These are phyloP conservation scores for Chloroclysta siterata DNA, from an alignment of 2,888 invertebrate genomes.

Conservation along the genomic window DNA sequence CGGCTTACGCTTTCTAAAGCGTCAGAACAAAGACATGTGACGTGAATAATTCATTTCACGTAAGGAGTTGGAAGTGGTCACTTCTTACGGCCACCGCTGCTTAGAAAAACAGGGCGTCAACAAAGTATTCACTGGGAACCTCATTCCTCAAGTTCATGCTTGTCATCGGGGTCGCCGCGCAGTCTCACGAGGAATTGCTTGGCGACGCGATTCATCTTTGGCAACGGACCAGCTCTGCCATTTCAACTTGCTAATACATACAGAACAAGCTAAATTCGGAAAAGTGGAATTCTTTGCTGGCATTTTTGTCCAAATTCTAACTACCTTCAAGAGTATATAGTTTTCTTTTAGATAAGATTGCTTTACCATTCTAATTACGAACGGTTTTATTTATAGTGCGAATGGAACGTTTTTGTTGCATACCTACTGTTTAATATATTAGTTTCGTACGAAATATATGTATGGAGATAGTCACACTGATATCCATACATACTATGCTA, in stretches of 20 bases:
- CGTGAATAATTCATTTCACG: neutral
- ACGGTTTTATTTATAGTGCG: too few species aligned
- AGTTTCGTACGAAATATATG: too few species aligned
- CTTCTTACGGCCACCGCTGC: neutral
- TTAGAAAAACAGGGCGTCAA: neutral
- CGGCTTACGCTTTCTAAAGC: neutral
- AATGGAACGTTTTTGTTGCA: too few species aligned
- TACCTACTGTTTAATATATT: too few species aligned
- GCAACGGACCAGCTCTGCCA: slow-evolving; percentile 19
- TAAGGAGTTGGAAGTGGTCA: neutral
- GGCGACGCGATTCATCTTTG: slow-evolving; percentile 19
- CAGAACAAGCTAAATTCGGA: neutral
- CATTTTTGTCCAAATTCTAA: too few species aligned
- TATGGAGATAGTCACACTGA: too few species aligned
- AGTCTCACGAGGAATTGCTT: slow-evolving; percentile 9
- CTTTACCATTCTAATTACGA: too few species aligned
- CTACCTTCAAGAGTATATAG: too few species aligned
- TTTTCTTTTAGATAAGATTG: too few species aligned
- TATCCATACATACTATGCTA: too few species aligned
- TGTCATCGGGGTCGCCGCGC: slow-evolving; percentile 3
- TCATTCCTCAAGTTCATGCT: slow-evolving; percentile 8
- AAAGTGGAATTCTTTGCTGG: neutral
- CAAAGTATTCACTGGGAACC: slow-evolving; percentile 2
- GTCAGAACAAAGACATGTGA: neutral
- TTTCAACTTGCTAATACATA: slow-evolving; percentile 1